Base-by-base conservation (phyloP, 2,797 vertebrate species). In the Pangasius djambal region DNA sequence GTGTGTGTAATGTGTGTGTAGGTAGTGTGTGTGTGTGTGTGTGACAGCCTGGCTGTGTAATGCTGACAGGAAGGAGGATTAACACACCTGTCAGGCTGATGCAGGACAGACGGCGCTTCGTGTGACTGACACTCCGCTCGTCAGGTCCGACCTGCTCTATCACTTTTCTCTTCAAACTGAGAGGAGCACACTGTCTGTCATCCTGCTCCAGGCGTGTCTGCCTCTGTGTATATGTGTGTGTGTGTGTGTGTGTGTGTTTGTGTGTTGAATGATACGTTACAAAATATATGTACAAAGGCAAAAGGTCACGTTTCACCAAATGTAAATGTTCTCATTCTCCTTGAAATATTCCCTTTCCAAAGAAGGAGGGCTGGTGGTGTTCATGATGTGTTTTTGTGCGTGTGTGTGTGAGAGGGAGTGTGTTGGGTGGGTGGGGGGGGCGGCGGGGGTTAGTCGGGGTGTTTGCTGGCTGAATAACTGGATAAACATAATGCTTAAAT, bases 131-230 rank as follows among this genome's bases (percentile, higher is more conserved):
- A 34, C 48, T 72, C 65, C 74, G 82, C 75, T 89, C 77, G 31
- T 89, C 93, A 90, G 92, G 93, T 92, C 89, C 75, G 87, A 92
- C 93, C 90, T 89, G 93, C 91, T 90, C 37, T 69, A 70, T 89
- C 28, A 57, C 79, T 83, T 84, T 79, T 72, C 87, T 67, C 87
- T n/a, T 65, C 25, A 83, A 83, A 74, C n/a, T 31, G 25, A 65
- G 87, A 67, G 37, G 90, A 88, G 70, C 28, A 72, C 65, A 85
- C 48, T 70, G 83, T 70, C 83, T 85, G 67, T 52, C 48, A 70
- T 85, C 50, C n/a, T 85, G 16, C 65, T 70, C 18, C 22, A 5
- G 65, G 83, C 8, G n/a, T 85, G 83, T 55, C n/a, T 70, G 44
- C 31, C 12, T 52, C 6, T 85, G 18, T 15, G 78, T 37, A 48